phyloP scores from a whole-genome alignment of 1,140 invertebrate species.

The Ectropis grisescens region DNA sequence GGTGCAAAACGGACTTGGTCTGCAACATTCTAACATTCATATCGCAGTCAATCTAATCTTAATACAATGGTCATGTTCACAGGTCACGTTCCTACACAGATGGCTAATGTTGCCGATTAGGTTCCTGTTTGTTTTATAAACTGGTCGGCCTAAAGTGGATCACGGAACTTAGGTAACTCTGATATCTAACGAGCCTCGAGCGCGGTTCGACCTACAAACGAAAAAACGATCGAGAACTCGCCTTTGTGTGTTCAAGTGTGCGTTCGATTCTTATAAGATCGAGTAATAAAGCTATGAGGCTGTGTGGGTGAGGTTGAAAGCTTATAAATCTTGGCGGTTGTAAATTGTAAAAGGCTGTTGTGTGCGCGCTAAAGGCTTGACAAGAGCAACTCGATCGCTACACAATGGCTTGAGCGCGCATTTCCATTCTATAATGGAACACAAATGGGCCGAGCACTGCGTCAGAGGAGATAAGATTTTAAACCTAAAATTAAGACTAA shows the following conservation, averaged over 20 bases:
- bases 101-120: background rate
- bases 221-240: conserved; percentile 28
- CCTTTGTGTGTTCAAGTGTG: conserved; percentile 17
- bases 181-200: conserved; percentile 14
- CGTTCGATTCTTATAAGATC: conserved; percentile 16
- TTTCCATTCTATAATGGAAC: background rate
- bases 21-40: too few species aligned
- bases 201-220: conserved; percentile 42
- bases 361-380: conserved; percentile 26
- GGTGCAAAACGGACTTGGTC: too few species aligned
- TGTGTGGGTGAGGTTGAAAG: conserved; percentile 48
- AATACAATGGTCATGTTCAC: too few species aligned
- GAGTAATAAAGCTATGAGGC: conserved; percentile 2
- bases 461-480: too few species aligned
- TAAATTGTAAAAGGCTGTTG: conserved; percentile 21
- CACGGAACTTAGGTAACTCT: conserved; percentile 38
- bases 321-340: conserved; percentile 43
- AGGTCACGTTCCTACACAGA: too few species aligned
- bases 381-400: conserved; percentile 30
- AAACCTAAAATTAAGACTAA: too few species aligned
- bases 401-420: conserved; percentile 9
- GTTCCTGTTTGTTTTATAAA: background rate
- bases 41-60: too few species aligned
- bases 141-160: conserved; percentile 21
- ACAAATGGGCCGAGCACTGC: too few species aligned